phyloP scores from a whole-genome alignment of 2,113 vertebrate species.

The Patagioenas fasciata region DNA sequence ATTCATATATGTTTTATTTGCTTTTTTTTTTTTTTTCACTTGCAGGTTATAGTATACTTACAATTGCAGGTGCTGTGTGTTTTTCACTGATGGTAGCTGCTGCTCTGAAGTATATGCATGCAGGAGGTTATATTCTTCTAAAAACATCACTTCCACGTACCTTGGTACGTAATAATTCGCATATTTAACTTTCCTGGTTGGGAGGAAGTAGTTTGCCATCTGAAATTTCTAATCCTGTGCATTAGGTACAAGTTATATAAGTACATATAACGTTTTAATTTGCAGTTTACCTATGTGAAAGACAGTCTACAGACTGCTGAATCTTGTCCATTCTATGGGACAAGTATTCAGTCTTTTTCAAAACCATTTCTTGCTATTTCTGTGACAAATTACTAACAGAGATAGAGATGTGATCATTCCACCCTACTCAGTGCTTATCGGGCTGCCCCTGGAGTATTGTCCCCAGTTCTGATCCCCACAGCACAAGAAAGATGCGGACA shows the following conservation, averaged over 20 bases:
- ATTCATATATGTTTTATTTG: background rate
- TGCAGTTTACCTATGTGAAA: background rate
- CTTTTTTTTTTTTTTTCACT: constrained; percentile 46
- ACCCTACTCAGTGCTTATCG: background rate
- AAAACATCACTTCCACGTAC: constrained; percentile 15
- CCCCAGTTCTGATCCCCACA: background rate
- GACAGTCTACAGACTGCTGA: background rate
- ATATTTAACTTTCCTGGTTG: background rate
- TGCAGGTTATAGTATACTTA: constrained; percentile 1
- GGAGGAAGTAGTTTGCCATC: background rate
- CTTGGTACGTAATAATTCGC: constrained; percentile 69
- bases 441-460: background rate
- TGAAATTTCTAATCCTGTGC: background rate
- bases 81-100: background rate
- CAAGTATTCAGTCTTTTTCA: background rate
- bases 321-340: background rate
- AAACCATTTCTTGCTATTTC: background rate
- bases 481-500: rapidly evolving
- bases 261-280: background rate
- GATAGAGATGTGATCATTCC: background rate
- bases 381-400: background rate
- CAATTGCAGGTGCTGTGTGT: background rate
- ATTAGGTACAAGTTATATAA: background rate
- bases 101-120: background rate
- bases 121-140: constrained; percentile 48